Percentiles rank a stretch among this genome's conserved stretches.
Evolutionary conservation across 1,140 invertebrate species (phyloP).

Genomic region (Ridgeia piscesae): DNA sequence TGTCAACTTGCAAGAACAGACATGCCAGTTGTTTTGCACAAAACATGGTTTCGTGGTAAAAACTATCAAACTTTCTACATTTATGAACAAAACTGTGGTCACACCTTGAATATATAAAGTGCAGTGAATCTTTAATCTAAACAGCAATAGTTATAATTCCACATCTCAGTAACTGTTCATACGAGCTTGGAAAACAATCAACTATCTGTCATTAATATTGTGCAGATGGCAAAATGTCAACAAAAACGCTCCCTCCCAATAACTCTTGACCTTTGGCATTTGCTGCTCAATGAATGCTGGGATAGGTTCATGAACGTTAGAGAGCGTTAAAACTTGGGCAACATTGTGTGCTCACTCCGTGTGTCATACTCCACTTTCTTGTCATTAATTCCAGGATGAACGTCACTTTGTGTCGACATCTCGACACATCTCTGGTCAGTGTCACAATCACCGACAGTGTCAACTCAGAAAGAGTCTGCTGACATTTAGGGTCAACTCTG

Average conservation of each 20-base stretch:
- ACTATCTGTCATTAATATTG: neutral
- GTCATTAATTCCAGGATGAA: neutral
- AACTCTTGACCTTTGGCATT: neutral
- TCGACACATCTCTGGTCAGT: neutral
- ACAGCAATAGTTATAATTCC: neutral
- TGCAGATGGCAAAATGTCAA: neutral
- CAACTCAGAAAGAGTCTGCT: neutral
- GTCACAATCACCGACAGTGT: neutral
- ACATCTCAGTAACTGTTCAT: neutral
- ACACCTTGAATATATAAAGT: neutral
- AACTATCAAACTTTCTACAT: neutral
- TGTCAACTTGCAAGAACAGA: too few species aligned
- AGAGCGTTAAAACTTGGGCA: neutral
- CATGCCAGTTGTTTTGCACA: too few species aligned
- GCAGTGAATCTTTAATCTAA: neutral
- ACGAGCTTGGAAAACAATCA: neutral
- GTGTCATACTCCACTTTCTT: neutral
- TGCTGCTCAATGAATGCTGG: neutral
- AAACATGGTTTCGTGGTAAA: too few species aligned
- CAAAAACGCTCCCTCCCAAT: neutral
- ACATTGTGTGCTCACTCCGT: neutral
- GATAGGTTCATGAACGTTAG: neutral
- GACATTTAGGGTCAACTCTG: conserved; percentile 16
- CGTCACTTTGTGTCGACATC: neutral
- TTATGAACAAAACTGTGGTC: neutral